A percentile compares a stretch with the other conserved stretches of the same genome.
phyloP scores from a whole-genome alignment of 2,797 vertebrate species.

The Anomalospiza imberbis region DNA sequence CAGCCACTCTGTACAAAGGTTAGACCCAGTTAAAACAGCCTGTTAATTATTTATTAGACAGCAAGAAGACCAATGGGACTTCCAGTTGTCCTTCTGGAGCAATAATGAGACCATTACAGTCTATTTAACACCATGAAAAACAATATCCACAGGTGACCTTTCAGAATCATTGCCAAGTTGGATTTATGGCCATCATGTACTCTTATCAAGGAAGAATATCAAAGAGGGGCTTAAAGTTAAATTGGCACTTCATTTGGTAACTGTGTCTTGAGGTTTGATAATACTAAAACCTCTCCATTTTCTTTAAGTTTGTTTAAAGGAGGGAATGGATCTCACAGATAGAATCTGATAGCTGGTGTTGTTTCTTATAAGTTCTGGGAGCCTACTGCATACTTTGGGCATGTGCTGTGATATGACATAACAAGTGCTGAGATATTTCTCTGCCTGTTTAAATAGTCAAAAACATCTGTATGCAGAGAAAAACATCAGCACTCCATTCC shows the following conservation, averaged over 20 bases:
- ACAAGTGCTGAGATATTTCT: background rate
- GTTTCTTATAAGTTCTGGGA: background rate
- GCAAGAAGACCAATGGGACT: constrained; percentile 65
- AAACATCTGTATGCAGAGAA: background rate
- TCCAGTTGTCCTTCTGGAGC: constrained; percentile 53
- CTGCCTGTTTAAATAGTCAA: background rate
- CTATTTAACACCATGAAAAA: constrained; percentile 69
- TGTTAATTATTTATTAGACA: constrained; percentile 73
- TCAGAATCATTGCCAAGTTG: constrained; percentile 48
- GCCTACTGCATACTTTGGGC: background rate
- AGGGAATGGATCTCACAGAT: background rate
- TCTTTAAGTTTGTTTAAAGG: background rate
- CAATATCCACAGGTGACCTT: constrained; percentile 68
- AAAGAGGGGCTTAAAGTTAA: constrained; percentile 13
- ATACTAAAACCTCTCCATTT: constrained; percentile 8
- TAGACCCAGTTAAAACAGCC: constrained; percentile 58
- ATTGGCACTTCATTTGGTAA: background rate
- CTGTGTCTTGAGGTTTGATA: background rate
- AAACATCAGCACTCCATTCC: background rate
- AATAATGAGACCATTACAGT: constrained; percentile 62
- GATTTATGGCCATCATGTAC: constrained; percentile 48
- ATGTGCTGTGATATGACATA: background rate
- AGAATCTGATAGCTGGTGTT: background rate
- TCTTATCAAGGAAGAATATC: constrained; percentile 36
- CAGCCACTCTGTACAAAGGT: constrained; percentile 58